Base-by-base conservation (phyloP, 2,888 invertebrate species). In the Cenopis cana region DNA sequence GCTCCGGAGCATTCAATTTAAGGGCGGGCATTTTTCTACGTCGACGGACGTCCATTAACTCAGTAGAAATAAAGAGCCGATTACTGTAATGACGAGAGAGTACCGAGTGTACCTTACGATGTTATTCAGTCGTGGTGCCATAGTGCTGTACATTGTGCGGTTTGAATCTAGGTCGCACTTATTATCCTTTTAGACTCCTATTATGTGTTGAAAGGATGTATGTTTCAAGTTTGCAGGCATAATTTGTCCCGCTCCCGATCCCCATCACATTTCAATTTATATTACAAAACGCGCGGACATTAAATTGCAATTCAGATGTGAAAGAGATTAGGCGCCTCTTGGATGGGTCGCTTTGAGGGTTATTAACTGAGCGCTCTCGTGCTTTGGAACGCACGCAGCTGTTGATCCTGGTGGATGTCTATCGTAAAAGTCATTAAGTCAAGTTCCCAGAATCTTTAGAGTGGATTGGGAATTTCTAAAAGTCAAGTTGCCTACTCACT, bases 11-110 rank as follows among this genome's bases (percentile, higher is more conserved):
- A 77, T 79, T 82, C 81, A 81, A 82, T 84, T 85, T 79, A 76
- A 80, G 73, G 76, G 74, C 71, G 76, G 78, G 81, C 82, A 89
- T 89, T 89, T 89, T 86, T 88, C 85, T 81, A 80, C 81, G 84
- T 82, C 80, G 75, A 72, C 75, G 73, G 52, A 61, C 79, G 73
- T 79, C 84, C 82, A 85, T 87, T 88, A 85, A 82, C 78, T 81
- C 74, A 18, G 57, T 62, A 71, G 78, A 80, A 83, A 85, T 82
- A 86, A 84, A 86, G 85, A 79, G 79, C 78, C 82, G 78, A 85
- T 88, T 85, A 84, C 81, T 76, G 81, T 71, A 86, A 86, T 87
- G 83, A 82, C 80, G 74, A 61, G 55, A 55, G 54, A 50, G 71
- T 71, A 67, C 65, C 38, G 49, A 41, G 66, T 61, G 61, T 67